Evolutionary conservation across 2,888 invertebrate genomes (phyloP).

Genomic region (Colletes collaris): DNA sequence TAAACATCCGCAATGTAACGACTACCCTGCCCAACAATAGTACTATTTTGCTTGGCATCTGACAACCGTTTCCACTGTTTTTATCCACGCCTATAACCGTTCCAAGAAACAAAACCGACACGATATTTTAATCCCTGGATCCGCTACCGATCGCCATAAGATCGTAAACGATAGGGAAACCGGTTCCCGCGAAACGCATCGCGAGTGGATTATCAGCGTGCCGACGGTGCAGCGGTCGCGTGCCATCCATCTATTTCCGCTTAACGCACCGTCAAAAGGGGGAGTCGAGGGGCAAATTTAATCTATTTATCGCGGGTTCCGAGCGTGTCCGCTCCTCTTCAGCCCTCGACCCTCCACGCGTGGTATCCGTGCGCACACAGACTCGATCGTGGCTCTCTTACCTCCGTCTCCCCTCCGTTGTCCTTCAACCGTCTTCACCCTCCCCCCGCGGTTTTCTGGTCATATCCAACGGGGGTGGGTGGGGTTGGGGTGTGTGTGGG

Average conservation of each 20-base stretch:
- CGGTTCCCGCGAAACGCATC: constrained; percentile 42
- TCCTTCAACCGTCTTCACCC: constrained; percentile 9
- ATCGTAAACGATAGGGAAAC: constrained; percentile 16
- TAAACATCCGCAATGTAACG: too few relatives aligned
- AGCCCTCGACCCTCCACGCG: not conserved
- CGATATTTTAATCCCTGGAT: too few relatives aligned
- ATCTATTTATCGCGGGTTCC: constrained; percentile 75
- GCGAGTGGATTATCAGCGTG: constrained; percentile 48
- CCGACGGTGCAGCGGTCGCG: constrained; percentile 70
- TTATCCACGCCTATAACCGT: too few relatives aligned
- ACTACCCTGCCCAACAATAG: too few relatives aligned
- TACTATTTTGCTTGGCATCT: too few relatives aligned
- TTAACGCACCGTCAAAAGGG: constrained; percentile 71
- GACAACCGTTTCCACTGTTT: too few relatives aligned
- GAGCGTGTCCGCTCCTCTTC: constrained; percentile 34
- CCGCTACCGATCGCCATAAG: too few relatives aligned
- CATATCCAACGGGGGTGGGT: constrained; percentile 31
- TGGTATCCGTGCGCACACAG: constrained; percentile 10
- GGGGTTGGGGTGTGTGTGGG: constrained; percentile 3
- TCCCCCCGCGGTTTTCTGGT: constrained; percentile 17
- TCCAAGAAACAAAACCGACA: too few relatives aligned
- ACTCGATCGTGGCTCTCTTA: constrained; percentile 25
- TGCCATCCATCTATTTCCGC: constrained; percentile 79
- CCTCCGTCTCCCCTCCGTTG: constrained; percentile 12
- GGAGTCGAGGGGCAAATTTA: constrained; percentile 74